phyloP scores from a whole-genome alignment of 2,797 vertebrate species.

The Falco berigora region DNA sequence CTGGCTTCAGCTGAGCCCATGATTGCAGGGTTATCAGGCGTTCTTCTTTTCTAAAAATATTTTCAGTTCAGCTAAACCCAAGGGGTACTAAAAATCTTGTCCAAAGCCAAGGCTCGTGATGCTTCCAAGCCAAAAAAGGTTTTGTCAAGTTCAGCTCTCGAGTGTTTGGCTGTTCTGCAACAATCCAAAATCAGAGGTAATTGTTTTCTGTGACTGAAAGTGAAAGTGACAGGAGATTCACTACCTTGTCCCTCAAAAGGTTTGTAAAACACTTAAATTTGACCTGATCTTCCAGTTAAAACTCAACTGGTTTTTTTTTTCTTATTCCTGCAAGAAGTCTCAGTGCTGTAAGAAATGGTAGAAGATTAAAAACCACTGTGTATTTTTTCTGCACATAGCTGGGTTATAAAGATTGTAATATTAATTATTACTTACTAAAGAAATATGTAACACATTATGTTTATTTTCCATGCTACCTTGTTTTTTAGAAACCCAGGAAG shows the following conservation, averaged over 20 bases:
- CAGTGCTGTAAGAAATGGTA: neutral
- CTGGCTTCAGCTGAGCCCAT: neutral
- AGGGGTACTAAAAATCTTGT: neutral
- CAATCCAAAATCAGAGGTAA: neutral
- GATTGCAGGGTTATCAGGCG: neutral
- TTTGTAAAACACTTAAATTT: neutral
- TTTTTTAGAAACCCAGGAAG: neutral
- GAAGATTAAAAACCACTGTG: neutral
- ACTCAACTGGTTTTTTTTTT: accelerated
- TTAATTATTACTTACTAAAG: neutral
- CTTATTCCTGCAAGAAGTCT: neutral
- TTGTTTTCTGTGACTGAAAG: neutral
- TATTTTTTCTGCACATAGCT: neutral
- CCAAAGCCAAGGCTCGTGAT: neutral
- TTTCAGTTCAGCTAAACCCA: neutral
- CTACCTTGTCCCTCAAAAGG: neutral
- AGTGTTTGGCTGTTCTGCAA: neutral
- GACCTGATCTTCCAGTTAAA: neutral
- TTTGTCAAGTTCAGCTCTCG: neutral
- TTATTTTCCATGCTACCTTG: neutral
- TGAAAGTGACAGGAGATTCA: neutral
- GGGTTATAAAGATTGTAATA: neutral
- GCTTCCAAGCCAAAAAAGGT: neutral
- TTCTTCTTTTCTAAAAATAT: neutral
- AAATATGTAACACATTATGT: neutral